A percentile compares a stretch with the other conserved stretches of the same genome.
These are phyloP conservation scores for Lordiphosa fenestrarum DNA, from an alignment of 2,888 invertebrate species.

Conservation along the genomic window DNA sequence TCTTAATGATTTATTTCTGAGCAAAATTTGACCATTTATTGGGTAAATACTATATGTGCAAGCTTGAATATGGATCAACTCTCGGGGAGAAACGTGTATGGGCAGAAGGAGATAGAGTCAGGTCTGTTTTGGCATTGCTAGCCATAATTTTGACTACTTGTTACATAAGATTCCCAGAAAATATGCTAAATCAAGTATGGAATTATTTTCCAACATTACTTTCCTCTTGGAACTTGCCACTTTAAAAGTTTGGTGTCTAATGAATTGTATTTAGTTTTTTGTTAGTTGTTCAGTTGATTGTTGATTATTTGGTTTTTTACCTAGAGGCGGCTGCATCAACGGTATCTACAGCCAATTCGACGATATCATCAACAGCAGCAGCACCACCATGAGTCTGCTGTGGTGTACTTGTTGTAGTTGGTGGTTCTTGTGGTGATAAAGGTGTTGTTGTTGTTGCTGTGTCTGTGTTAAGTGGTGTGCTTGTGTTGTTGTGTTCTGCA, in stretches of 20 bases:
- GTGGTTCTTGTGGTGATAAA: conserved; percentile 66
- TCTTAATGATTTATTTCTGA: no score
- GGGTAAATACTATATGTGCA: no score
- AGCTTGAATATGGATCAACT: no score
- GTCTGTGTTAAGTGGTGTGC: conserved; percentile 62
- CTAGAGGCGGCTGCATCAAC: conserved; percentile 74
- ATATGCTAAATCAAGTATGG: no score
- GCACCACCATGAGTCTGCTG: conserved; percentile 52
- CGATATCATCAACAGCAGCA: conserved; percentile 63
- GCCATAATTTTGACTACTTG: no score
- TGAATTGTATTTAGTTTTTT: neutral
- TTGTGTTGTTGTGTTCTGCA: conserved; percentile 40
- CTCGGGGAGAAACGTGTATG: no score
- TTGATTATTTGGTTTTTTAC: conserved; percentile 51
- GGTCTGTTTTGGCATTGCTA: no score
- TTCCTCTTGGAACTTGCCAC: neutral
- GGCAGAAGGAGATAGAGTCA: no score
- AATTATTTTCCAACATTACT: no score
- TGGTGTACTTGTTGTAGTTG: conserved; percentile 69
- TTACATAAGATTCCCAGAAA: no score
- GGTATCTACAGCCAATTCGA: conserved; percentile 76
- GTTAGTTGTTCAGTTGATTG: neutral
- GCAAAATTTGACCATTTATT: no score
- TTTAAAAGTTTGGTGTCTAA: neutral
- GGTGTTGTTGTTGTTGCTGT: conserved; percentile 68